Evolutionary conservation across 2,888 invertebrate species (phyloP).

Genomic region (Metacarcinus magister): DNA sequence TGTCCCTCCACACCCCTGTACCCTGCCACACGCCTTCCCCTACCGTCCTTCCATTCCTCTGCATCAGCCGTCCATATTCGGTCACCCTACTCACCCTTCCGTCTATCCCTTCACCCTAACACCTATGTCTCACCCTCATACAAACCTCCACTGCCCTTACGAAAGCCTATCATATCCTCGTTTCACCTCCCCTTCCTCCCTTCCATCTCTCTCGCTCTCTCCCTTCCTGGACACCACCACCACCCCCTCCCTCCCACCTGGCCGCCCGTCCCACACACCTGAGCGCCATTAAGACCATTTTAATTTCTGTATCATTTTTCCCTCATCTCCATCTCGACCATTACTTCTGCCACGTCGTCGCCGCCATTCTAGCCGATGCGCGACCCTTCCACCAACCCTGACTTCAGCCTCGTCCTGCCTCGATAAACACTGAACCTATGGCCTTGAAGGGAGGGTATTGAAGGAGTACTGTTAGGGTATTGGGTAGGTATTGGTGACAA

Average conservation of each 20-base stretch:
- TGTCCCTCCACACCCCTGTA: background rate
- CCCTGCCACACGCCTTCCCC: background rate
- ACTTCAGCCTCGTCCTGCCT: background rate
- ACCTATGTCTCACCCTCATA: background rate
- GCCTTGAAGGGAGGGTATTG: background rate
- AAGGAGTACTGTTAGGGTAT: background rate
- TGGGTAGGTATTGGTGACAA: background rate
- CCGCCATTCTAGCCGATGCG: constrained; percentile 18
- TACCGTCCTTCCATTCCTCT: background rate
- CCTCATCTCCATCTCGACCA: constrained; percentile 8
- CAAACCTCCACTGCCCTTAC: background rate
- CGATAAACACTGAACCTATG: background rate
- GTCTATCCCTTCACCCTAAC: background rate
- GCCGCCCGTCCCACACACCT: background rate
- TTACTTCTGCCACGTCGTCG: constrained; percentile 28
- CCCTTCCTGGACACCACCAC: background rate
- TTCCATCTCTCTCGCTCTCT: background rate
- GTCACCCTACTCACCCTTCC: background rate
- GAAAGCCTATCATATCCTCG: too few species aligned
- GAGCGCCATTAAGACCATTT: background rate
- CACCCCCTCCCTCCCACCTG: background rate
- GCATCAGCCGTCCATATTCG: background rate
- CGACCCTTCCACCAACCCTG: background rate
- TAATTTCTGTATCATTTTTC: background rate
- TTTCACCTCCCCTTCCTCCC: background rate